Conservation (phyloP, 92 coral and sea anemone genomes). For the Hydrozoanthus gracilis region DNA sequence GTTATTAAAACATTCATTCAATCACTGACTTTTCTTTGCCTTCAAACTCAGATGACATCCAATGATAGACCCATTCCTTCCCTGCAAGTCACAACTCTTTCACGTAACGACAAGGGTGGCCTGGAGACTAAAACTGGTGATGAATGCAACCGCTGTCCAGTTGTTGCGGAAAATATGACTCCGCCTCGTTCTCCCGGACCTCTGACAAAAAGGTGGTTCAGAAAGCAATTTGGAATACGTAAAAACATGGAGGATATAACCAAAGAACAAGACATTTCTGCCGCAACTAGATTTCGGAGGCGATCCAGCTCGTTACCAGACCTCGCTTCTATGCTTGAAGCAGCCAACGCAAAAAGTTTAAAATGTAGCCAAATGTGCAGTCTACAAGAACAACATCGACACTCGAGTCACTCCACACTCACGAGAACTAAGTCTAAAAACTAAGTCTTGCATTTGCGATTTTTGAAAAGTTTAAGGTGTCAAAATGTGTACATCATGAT, state of each 20-base stretch:
- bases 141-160: not conserved
- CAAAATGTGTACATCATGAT: not conserved
- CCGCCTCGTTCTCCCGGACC: constrained; percentile 55
- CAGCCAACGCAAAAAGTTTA: constrained; percentile 46
- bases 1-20: not conserved
- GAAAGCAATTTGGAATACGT: constrained; percentile 71
- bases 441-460: not conserved
- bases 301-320: constrained; percentile 76
- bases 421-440: constrained; percentile 6
- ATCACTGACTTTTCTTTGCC: not conserved
- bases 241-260: constrained; percentile 13
- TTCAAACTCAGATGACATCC: not conserved
- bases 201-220: constrained; percentile 64
- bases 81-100: not conserved
- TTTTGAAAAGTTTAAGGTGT: not conserved
- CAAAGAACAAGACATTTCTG: not conserved
- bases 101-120: not conserved
- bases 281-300: constrained; percentile 23
- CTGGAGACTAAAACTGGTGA: not conserved
- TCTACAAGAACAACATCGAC: constrained; percentile 7
- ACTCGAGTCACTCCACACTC: not conserved
- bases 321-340: constrained; percentile 70
- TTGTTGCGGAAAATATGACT: not conserved
- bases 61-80: not conserved
- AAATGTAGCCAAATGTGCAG: constrained; percentile 10